Conservation (phyloP, 1,140 invertebrate species). For the Drosophila trapezifrons region DNA sequence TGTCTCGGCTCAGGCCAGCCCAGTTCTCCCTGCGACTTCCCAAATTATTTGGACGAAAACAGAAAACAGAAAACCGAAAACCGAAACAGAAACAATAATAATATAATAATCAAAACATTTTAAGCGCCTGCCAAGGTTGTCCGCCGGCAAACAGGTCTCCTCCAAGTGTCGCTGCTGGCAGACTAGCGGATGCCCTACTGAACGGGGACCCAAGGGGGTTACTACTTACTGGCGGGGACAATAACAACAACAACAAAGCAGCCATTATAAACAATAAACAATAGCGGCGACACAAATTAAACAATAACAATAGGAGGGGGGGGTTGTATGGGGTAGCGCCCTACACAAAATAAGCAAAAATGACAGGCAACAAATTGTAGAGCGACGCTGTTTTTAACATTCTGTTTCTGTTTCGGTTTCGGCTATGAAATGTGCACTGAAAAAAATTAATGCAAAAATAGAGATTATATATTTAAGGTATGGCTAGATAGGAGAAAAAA, state of each 20-base stretch:
- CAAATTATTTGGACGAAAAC: slow-evolving; percentile 16
- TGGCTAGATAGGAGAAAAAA: too few relatives aligned
- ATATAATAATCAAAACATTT: slow-evolving; percentile 78
- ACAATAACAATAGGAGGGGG: slow-evolving; percentile 41
- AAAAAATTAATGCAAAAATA: too few relatives aligned
- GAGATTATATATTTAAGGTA: too few relatives aligned
- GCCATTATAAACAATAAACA: slow-evolving; percentile 29
- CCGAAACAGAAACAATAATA: slow-evolving; percentile 47
- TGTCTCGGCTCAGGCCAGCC: background rate
- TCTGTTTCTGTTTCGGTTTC: slow-evolving; percentile 14
- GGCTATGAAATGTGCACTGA: slow-evolving; percentile 8
- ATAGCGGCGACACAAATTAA: slow-evolving; percentile 64
- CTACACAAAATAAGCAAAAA: slow-evolving; percentile 71
- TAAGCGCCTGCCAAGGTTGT: slow-evolving; percentile 77
- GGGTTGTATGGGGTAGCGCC: slow-evolving; percentile 17
- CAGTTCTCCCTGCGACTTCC: background rate
- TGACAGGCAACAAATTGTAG: slow-evolving; percentile 77
- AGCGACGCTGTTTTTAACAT: slow-evolving; percentile 61
- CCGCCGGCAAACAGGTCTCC: slow-evolving; percentile 31
- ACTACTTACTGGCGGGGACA: slow-evolving; percentile 6
- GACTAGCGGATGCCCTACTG: slow-evolving; percentile 47
- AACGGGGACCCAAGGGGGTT: background rate
- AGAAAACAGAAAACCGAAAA: slow-evolving; percentile 16
- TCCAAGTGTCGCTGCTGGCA: background rate
- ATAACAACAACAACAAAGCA: slow-evolving; percentile 14